phyloP scores from a whole-genome alignment of 2,113 vertebrate species.

The Microcebus tavaratra region DNA sequence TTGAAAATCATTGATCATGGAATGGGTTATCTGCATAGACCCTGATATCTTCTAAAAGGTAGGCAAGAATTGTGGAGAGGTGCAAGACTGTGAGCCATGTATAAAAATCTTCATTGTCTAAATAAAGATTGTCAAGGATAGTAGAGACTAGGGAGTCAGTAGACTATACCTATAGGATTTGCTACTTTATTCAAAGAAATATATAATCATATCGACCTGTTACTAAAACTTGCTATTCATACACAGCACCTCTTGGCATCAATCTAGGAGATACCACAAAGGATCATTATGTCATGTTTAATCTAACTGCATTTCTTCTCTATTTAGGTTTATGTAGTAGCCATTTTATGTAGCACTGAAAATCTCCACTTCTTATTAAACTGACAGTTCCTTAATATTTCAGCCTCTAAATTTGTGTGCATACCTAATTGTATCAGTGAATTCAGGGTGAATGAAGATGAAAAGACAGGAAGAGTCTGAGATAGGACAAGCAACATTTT shows the following conservation, averaged over 20 bases:
- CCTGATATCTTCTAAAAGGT: not conserved
- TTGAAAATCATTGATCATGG: not conserved
- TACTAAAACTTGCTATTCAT: not conserved
- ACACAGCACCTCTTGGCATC: not conserved
- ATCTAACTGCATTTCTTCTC: not conserved
- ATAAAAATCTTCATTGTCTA: not conserved
- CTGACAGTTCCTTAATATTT: not conserved
- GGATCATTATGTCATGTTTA: not conserved
- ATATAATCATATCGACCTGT: not conserved
- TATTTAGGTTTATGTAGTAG: not conserved
- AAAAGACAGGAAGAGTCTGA: not conserved
- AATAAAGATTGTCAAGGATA: not conserved
- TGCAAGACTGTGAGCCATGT: not conserved
- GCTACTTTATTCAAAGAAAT: slow-evolving; percentile 30
- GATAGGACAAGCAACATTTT: not conserved
- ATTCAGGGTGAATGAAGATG: not conserved
- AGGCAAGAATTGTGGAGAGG: not conserved
- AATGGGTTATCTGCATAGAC: not conserved
- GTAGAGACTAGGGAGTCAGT: not conserved
- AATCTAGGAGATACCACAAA: not conserved
- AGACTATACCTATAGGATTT: not conserved
- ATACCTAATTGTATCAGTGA: not conserved
- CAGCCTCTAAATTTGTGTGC: not conserved
- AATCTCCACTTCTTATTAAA: not conserved
- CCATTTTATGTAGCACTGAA: not conserved